These are phyloP conservation scores for Neocloeon triangulifer DNA, from an alignment of 1,140 invertebrate genomes.

Conservation along the genomic window DNA sequence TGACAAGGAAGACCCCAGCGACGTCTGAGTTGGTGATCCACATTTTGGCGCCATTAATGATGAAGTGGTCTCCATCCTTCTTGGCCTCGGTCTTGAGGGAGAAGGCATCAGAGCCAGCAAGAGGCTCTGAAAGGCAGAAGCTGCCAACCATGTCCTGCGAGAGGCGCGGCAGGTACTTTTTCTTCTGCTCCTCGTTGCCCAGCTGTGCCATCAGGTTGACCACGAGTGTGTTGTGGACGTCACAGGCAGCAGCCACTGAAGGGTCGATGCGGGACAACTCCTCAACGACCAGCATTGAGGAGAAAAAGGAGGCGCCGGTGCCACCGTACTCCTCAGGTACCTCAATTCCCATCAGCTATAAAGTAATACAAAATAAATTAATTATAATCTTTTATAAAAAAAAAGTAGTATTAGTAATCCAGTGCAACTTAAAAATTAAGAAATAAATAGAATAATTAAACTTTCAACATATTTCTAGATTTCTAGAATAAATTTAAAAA, in stretches of 20 bases:
- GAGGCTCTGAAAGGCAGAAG: conserved; percentile 79
- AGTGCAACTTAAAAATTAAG: too few species aligned
- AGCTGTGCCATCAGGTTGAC: conserved; percentile 69
- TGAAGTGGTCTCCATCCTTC: conserved; percentile 56
- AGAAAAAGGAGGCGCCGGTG: conserved; percentile 66
- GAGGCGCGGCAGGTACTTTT: conserved; percentile 68
- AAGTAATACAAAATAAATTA: too few species aligned
- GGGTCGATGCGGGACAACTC: conserved; percentile 87
- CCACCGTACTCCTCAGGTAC: conserved; percentile 72
- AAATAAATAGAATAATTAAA: too few species aligned
- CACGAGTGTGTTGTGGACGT: conserved; percentile 87
- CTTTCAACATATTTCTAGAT: too few species aligned
- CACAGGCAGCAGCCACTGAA: conserved; percentile 61
- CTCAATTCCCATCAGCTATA: conserved; percentile 88
- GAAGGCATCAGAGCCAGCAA: conserved; percentile 73
- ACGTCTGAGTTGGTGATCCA: conserved; percentile 93
- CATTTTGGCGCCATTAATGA: conserved; percentile 68
- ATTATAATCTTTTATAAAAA: too few species aligned
- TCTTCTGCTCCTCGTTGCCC: conserved; percentile 59
- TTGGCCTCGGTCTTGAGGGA: conserved; percentile 70
- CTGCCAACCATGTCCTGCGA: conserved; percentile 57
- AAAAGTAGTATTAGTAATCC: too few species aligned
- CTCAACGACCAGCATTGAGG: conserved; percentile 72
- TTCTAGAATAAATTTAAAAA: too few species aligned
- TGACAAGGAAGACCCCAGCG: conserved; percentile 69